Conservation (phyloP, 2,797 vertebrate species). For the Echeneis naucrates region DNA sequence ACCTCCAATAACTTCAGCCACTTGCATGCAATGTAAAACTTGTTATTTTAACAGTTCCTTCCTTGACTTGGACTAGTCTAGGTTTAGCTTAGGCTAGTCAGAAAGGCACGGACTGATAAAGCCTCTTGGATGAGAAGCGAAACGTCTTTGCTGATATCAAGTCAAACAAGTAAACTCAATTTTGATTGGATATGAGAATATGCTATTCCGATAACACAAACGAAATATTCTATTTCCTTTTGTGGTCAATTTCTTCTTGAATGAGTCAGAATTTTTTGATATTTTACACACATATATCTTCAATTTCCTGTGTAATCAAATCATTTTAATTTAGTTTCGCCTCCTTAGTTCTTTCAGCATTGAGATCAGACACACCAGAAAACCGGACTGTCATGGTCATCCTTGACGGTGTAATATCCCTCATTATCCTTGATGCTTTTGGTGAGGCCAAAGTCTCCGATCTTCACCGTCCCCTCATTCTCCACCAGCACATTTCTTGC, state of each 20-base stretch:
- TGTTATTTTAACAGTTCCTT: too few relatives aligned
- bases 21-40: too few relatives aligned
- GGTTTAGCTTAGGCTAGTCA: too few relatives aligned
- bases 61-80: too few relatives aligned
- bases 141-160: not conserved
- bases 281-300: not conserved
- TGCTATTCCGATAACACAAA: not conserved
- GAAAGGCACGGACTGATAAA: too few relatives aligned
- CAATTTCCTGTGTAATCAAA: not conserved
- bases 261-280: not conserved
- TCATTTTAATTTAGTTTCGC: not conserved
- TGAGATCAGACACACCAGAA: conserved; percentile 89
- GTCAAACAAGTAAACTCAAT: too few relatives aligned
- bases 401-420: conserved; percentile 96
- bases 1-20: not conserved
- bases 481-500: conserved; percentile 97
- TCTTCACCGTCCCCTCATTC: conserved; percentile 94
- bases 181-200: not conserved
- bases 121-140: too few relatives aligned
- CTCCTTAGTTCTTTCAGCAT: not conserved
- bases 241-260: not conserved
- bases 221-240: not conserved
- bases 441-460: conserved; percentile 97
- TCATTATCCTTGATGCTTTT: conserved; percentile 96
- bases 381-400: conserved; percentile 95